These are phyloP conservation scores for Zhuqinia jingwanae DNA, from an alignment of 2,888 invertebrate genomes.

Conservation along the genomic window DNA sequence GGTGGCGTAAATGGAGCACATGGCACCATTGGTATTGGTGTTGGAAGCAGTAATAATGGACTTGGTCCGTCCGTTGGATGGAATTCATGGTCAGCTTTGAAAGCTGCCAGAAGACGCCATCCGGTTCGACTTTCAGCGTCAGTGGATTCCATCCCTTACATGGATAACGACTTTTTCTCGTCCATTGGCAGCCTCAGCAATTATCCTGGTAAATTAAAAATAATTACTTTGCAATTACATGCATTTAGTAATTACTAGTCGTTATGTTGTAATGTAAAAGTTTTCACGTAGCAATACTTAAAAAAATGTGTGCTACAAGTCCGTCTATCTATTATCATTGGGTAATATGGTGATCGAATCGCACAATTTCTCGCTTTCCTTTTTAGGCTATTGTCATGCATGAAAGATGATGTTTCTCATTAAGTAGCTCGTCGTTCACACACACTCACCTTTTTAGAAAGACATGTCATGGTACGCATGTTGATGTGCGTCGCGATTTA, in stretches of 20 bases:
- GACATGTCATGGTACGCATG: slow-evolving; percentile 25
- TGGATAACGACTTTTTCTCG: slow-evolving; percentile 79
- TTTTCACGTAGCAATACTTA: too few species aligned
- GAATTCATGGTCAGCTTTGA: slow-evolving; percentile 79
- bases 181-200: slow-evolving; percentile 78
- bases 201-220: slow-evolving; percentile 75
- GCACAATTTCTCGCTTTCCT: slow-evolving; percentile 27
- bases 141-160: slow-evolving; percentile 78
- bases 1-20: background rate
- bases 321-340: background rate
- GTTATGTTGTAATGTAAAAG: background rate
- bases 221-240: slow-evolving; percentile 51
- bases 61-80: slow-evolving; percentile 63
- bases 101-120: slow-evolving; percentile 75
- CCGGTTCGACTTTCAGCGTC: slow-evolving; percentile 71
- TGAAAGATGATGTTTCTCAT: slow-evolving; percentile 2
- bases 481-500: background rate
- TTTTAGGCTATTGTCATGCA: slow-evolving; percentile 43
- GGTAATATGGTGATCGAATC: background rate
- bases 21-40: background rate
- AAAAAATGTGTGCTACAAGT: too few species aligned
- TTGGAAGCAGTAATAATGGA: slow-evolving; percentile 36
- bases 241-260: slow-evolving; percentile 13
- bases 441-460: slow-evolving; percentile 11
- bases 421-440: slow-evolving; percentile 3